Base-by-base conservation (phyloP, 2,888 invertebrate species). In the Drosophila pseudotakahashii region DNA sequence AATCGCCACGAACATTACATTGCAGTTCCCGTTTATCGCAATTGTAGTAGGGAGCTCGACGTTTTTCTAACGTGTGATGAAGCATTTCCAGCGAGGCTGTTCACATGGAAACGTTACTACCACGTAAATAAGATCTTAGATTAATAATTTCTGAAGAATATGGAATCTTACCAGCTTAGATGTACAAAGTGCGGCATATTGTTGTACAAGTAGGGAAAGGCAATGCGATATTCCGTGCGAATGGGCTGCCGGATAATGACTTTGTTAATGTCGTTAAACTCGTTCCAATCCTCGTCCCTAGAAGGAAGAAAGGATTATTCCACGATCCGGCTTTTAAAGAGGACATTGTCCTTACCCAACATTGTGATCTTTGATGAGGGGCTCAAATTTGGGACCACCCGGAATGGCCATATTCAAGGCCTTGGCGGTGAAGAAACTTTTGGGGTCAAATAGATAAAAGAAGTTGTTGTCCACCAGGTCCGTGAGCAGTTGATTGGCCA, bases 261-360 rank as follows among this genome's bases (percentile, higher is more conserved):
- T 93, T 99, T 99, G 92, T 99, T 99, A 81, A 99, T 99, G 90
- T 99, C 99, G 93, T 99, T 99, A 90, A 99, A 99, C 93, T 99
- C 99, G 93, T 99, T 99, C 99, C 99, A 99, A 92, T 99, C 99
- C 93, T 99, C 99, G 93, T 99, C 99, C 2, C 98, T 96, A 85
- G 19, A 93, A 32, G 6, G 3, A 2, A 9, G 2, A 7, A 13
- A 55, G 9, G 10, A n/a, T 11, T 16, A 2, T 7, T 5, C 1
- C 7, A 5, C 2, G 3, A n/a, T 6, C 4, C 10, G 9, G 1
- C 91, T 67, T 66, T 0, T 2, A 10, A 16, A 9, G 2, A 0
- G 10, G 9, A 4, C 0, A 0, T 30, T 14, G 1, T 2, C 90
- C 94, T 93, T 93, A 96, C 96, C 96, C 98, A 57, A 98, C 96